phyloP scores from a whole-genome alignment of 2,113 vertebrate species.

The Lipotes vexillifer region DNA sequence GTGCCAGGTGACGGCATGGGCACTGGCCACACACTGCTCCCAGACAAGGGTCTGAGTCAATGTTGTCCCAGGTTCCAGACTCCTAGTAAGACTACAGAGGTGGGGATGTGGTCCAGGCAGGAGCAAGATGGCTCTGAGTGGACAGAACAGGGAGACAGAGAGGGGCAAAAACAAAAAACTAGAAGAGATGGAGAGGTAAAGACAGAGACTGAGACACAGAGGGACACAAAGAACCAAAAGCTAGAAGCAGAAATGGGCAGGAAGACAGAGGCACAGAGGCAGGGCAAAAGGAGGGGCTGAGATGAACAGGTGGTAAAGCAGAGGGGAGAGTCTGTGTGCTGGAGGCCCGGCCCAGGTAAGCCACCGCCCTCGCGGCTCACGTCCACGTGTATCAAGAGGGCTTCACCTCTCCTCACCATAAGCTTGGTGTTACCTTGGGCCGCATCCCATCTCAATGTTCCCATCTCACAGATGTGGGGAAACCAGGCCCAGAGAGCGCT shows the following conservation, averaged over 20 bases:
- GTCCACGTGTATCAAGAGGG: background rate
- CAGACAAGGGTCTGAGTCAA: background rate
- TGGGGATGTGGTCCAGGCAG: background rate
- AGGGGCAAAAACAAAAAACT: background rate
- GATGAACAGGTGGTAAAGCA: rapidly evolving
- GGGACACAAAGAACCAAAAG: background rate
- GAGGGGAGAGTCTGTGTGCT: no score
- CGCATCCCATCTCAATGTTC: background rate
- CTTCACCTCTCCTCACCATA: background rate
- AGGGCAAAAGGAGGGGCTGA: background rate
- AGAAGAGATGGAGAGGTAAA: background rate
- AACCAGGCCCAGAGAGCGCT: background rate
- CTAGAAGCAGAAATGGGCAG: background rate
- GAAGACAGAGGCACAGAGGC: background rate
- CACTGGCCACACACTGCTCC: rapidly evolving
- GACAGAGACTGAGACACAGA: background rate
- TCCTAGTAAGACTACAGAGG: background rate
- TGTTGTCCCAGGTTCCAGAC: background rate
- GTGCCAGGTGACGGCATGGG: background rate
- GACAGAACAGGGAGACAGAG: background rate
- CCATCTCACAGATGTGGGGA: background rate
- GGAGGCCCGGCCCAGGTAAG: background rate
- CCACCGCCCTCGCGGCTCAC: background rate
- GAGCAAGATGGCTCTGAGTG: background rate
- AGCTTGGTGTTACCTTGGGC: rapidly evolving